Percentiles rank a stretch among this genome's conserved stretches.
These are phyloP conservation scores for Meleagris gallopavo DNA, from an alignment of 2,113 vertebrate genomes.

Conservation along the genomic window DNA sequence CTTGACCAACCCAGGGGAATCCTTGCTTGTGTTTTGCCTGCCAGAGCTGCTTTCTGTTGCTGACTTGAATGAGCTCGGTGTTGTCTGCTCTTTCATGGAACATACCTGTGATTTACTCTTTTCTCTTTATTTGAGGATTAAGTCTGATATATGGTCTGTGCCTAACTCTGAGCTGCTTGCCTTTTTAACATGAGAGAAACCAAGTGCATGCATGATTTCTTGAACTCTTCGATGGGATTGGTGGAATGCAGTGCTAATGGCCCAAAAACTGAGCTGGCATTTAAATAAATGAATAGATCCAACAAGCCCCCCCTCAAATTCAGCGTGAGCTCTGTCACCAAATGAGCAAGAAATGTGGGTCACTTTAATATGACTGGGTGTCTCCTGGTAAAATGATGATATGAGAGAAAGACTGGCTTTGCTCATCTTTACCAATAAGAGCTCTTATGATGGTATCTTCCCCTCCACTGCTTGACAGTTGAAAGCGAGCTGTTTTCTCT, in stretches of 20 bases:
- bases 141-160: constrained; percentile 36
- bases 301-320: constrained; percentile 59
- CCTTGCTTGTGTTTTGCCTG: constrained; percentile 17
- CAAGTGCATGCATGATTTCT: constrained; percentile 69
- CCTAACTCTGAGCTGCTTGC: constrained; percentile 73
- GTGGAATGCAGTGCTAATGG: constrained; percentile 66
- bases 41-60: constrained; percentile 20
- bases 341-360: constrained; percentile 19
- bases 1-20: constrained; percentile 66
- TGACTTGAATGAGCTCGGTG: constrained; percentile 39
- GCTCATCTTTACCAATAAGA: constrained; percentile 39
- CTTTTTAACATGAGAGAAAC: constrained; percentile 47
- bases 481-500: constrained; percentile 22
- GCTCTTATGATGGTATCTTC: constrained; percentile 15
- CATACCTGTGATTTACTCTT: constrained; percentile 66
- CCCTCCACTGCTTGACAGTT: background rate
- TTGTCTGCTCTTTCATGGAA: constrained; percentile 53
- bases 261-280: constrained; percentile 59
- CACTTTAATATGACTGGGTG: background rate
- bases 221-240: constrained; percentile 54
- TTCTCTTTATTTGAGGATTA: constrained; percentile 66
- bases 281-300: constrained; percentile 38
- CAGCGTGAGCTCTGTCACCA: constrained; percentile 30
- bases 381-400: background rate
- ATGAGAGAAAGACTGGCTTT: background rate